Evolutionary conservation across 2,888 invertebrate species (phyloP).

Genomic region (Plagiodera versicolora): DNA sequence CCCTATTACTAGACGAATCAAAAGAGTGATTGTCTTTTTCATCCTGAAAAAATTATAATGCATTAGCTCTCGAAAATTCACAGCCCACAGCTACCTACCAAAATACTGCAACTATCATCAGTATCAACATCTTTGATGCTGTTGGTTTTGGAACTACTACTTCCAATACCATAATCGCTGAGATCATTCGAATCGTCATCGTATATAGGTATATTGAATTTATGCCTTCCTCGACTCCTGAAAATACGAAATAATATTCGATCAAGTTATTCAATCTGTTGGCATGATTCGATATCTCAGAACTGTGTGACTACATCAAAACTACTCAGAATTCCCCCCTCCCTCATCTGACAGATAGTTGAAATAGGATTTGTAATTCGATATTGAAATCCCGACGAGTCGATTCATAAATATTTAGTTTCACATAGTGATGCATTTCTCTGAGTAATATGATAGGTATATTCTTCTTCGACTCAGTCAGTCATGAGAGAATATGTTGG

Average conservation of each 20-base stretch:
- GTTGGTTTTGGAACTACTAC: conserved; percentile 48
- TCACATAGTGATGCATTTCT: not conserved
- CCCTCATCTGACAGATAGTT: not conserved
- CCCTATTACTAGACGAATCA: conserved; percentile 43
- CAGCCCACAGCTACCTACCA: too few species aligned
- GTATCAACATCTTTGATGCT: conserved; percentile 51
- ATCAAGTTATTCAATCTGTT: too few species aligned
- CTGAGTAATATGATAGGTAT: not conserved
- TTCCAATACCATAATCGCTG: conserved; percentile 76
- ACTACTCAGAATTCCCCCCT: not conserved
- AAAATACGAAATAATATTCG: conserved; percentile 20
- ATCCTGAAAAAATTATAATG: conserved; percentile 38
- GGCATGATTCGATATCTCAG: too few species aligned
- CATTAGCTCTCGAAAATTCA: too few species aligned
- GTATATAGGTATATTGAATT: conserved; percentile 67
- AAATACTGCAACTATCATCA: conserved; percentile 49
- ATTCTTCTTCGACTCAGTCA: not conserved
- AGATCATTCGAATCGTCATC: conserved; percentile 84
- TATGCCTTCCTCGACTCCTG: conserved; percentile 61
- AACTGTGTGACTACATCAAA: not conserved
- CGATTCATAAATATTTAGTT: not conserved
- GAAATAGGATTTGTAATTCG: not conserved
- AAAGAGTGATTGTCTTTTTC: conserved; percentile 45
- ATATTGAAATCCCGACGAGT: not conserved
- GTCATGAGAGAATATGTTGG: not conserved